Percentiles rank a stretch among this genome's conserved stretches.
Conservation (phyloP, 2,888 invertebrate species). For the Rotaria sp. region DNA sequence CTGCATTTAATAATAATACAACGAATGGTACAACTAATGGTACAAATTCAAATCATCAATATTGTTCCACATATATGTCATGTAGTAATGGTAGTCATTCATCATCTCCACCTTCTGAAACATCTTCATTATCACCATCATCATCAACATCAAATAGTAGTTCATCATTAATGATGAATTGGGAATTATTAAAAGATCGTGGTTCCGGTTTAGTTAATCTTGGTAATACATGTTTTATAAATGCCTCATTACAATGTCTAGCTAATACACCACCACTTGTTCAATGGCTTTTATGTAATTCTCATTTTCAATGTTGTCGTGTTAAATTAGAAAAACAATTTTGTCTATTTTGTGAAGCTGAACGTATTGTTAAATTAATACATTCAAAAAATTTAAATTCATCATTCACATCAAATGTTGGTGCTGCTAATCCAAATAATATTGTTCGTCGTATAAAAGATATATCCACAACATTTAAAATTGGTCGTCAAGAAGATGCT, state of each 20-base stretch:
- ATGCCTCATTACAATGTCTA: conserved; percentile 74
- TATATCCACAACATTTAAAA: conserved; percentile 75
- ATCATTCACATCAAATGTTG: not conserved
- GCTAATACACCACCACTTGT: conserved; percentile 56
- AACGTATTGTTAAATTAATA: conserved; percentile 32
- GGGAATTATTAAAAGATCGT: conserved; percentile 18
- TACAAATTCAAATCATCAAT: not conserved
- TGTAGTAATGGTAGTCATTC: conserved; percentile 8
- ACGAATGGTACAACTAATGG: conserved; percentile 2
- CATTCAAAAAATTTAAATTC: not conserved
- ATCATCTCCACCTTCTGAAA: not conserved
- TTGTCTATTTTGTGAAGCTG: conserved; percentile 40
- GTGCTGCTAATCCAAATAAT: conserved; percentile 33
- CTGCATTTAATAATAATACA: not conserved
- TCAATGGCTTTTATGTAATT: conserved; percentile 52
- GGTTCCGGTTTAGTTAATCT: conserved; percentile 87
- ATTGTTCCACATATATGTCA: not conserved
- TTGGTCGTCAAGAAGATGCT: conserved; percentile 90
- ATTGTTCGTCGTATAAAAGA: conserved; percentile 40
- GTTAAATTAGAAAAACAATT: conserved; percentile 37
- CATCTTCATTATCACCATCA: not conserved
- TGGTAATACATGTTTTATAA: conserved; percentile 94
- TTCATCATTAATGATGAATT: not conserved
- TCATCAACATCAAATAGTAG: not conserved
- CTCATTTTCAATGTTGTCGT: conserved; percentile 32